Base-by-base conservation (phyloP, 2,888 invertebrate species). In the Desoria tigrina region DNA sequence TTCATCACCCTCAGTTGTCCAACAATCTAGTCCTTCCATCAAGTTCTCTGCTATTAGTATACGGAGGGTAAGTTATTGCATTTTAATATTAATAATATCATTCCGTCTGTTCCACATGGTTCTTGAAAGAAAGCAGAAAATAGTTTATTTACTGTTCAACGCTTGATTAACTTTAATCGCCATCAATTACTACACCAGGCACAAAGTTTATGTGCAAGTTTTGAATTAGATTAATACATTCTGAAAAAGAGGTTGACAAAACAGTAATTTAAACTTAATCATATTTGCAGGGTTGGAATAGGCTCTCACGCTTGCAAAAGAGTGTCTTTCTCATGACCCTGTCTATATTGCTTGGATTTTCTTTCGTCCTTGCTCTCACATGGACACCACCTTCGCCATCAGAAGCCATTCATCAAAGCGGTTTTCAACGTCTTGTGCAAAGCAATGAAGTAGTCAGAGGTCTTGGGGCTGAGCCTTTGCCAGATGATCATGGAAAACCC, bases 271-370 rank as follows among this genome's bases (percentile, higher is more conserved):
- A n/a, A n/a, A n/a, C n/a, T n/a, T n/a, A n/a, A n/a, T n/a, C n/a
- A n/a, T n/a, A n/a, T n/a, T n/a, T 86, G 61, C 81, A 92, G 92
- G 85, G 87, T 82, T 93, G 92, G 92, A 92, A 92, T 80, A 89
- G 89, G 75, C 81, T 93, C 63, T 92, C 92, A 21, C 85, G 92
- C 76, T 86, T 92, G 78, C 92, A 92, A 79, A 85, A 89, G 73
- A 90, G 89, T 77, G 82, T 91, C 74, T 84, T 89, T 58, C 88
- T 89, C 77, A 86, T 89, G 75, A 78, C 85, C 65, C 86, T 71
- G 7, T 85, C 86, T 58, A 79, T 87, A 69, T 80, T 88, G 74
- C 85, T 87, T 76, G 82, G 87, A 76, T 79, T 87, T 73, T 32
- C 51, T 18, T 62, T 62, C 42, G 55, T 57, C n/a, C 2, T 28